These are phyloP conservation scores for Rhagoletis zephyria DNA, from an alignment of 1,140 invertebrate species.

Conservation along the genomic window DNA sequence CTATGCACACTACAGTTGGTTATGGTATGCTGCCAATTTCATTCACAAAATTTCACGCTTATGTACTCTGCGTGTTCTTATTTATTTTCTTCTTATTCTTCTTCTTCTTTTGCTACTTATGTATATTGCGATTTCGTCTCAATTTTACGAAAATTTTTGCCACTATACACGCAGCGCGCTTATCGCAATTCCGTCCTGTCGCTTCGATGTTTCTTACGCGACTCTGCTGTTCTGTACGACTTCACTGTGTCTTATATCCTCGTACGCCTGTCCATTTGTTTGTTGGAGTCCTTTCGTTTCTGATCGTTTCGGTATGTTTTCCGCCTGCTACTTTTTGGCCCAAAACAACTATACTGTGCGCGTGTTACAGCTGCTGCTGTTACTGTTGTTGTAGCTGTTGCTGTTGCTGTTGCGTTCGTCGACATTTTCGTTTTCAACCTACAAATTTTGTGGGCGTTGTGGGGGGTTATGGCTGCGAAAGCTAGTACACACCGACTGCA, in stretches of 20 bases:
- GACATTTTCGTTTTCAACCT: slow-evolving; percentile 26
- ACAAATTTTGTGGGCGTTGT: not conserved
- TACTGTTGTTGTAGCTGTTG: not conserved
- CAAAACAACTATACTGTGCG: not conserved
- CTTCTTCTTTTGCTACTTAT: not conserved
- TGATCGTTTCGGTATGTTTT: slow-evolving; percentile 52
- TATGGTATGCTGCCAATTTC: not conserved
- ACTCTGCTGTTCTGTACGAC: slow-evolving; percentile 61
- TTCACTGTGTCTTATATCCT: slow-evolving; percentile 63
- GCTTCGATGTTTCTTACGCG: slow-evolving; percentile 65
- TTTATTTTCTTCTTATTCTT: not conserved
- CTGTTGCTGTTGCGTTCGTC: slow-evolving; percentile 12
- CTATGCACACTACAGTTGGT: not conserved
- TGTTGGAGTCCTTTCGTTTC: slow-evolving; percentile 52
- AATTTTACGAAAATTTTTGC: slow-evolving; percentile 54
- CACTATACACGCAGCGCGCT: not conserved
- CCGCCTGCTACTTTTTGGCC: slow-evolving; percentile 24
- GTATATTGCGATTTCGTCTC: not conserved
- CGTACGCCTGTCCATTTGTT: slow-evolving; percentile 34
- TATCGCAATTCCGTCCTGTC: slow-evolving; percentile 17
- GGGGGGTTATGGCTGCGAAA: not conserved
- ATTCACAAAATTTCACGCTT: slow-evolving; percentile 52
- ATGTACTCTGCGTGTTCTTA: slow-evolving; percentile 21
- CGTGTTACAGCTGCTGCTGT: not conserved
- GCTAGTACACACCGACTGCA: not conserved